Base-by-base conservation (phyloP, 2,888 invertebrate species). In the Agrotis exclamationis region DNA sequence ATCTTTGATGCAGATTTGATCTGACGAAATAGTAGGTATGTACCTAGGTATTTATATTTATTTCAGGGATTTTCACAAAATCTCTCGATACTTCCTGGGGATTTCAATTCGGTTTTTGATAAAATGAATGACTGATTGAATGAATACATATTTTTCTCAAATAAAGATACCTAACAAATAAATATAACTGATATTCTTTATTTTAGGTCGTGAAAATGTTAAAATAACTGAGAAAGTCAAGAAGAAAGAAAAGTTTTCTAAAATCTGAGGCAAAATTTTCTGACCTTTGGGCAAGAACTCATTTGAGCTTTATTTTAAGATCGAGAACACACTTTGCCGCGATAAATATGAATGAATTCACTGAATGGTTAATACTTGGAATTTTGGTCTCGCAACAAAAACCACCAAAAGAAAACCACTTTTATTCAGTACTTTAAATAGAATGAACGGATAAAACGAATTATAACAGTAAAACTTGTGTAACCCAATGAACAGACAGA, bases 1-100 rank as follows among this genome's bases (percentile, higher is more conserved):
- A 82, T 60, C 44, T 68, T 65, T 28, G 39, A 33, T 28, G 54
- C n/a, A 20, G 20, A 74, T 39, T 60, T 65, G 59, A 76, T 69
- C n/a, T 57, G 20, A 58, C 54, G 51, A 28, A 70, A 63, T 53
- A 63, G 51, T 54, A 20, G 9, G 11, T 11, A n/a, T n/a, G n/a
- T n/a, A n/a, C n/a, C n/a, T n/a, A 54, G 4, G 16, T 45, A 63
- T 63, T 24, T 53, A 47, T 58, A 57, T 66, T 56, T 22, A 13
- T 51, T 60, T 51, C 20, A 57, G 3, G 14, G 45, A 63, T 63
- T 24, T 53, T 47, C 3, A 33, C 18, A 18, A 1, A 13, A 39
- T 44, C 50, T 9, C 20, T 33, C 3, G 9, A 22, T 3, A 16
- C 14, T 20, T 20, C n/a, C 1, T 20, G 14, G 16, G 1, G 45